A percentile compares a stretch with the other conserved stretches of the same genome.
These are phyloP conservation scores for Candidula unifasciata DNA, from an alignment of 2,888 invertebrate genomes.

Conservation along the genomic window DNA sequence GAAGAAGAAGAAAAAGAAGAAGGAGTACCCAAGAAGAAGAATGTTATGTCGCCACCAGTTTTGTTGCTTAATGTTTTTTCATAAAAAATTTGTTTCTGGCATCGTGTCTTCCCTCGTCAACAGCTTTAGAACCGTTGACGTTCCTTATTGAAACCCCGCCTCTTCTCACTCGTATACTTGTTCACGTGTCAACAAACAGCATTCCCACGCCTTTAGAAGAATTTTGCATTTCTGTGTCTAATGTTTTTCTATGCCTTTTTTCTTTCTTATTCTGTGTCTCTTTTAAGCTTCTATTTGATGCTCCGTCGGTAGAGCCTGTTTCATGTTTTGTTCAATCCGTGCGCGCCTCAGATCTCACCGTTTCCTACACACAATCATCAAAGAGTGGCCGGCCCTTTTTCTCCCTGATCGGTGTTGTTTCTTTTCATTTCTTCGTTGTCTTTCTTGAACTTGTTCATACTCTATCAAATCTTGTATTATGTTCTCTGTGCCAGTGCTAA, in stretches of 20 bases:
- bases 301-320: neutral
- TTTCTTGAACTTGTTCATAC: neutral
- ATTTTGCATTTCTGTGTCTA: neutral
- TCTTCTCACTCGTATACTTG: neutral
- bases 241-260: neutral
- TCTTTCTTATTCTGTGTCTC: neutral
- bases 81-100: no score
- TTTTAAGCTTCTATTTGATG: neutral
- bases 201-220: neutral
- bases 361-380: slow-evolving; percentile 24
- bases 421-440: slow-evolving; percentile 17
- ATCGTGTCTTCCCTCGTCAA: no score
- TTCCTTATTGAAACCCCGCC: no score
- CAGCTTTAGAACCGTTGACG: no score
- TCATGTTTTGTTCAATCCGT: neutral
- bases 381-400: neutral
- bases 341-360: neutral
- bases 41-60: no score
- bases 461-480: neutral
- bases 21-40: neutral
- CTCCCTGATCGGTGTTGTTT: neutral
- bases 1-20: neutral
- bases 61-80: no score
- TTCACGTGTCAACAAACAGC: no score
- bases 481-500: neutral